Evolutionary conservation across 2,113 vertebrate genomes (phyloP), one percentile per base, ranked within the genome.

Genomic region (Sander lucioperca): DNA sequence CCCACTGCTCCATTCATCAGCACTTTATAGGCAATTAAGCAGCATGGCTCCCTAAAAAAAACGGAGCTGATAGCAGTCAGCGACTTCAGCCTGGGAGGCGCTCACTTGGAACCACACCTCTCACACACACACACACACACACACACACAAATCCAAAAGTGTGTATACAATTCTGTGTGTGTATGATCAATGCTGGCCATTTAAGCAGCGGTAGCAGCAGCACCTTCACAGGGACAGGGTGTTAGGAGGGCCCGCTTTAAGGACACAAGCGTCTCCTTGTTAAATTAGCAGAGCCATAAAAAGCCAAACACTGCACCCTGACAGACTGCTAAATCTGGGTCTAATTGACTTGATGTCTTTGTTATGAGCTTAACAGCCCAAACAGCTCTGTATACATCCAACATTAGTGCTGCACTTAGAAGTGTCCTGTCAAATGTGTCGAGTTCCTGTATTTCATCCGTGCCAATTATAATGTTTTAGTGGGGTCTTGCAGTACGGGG

Each of bases 1-100:
- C 82, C 75, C 76, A 47, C 74, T 54, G 48, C 75, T 86, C 79
- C 85, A 82, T 93, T 90, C 82, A 92, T 93, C 89, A 90, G 76
- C 77, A 79, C 87, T 89, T 92, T 92, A 91, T 90, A 89, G 89
- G 86, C 91, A 87, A 93, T 93, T 93, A 92, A 90, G 83, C 91
- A 91, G 90, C 76, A 74, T 8, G 79, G 57, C 68, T 90, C 61
- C 77, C 87, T 57, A 43, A 11, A 43, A 43, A 43, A 82, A 86
- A 64, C 82, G 30, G 63, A 74, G 61, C 77, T 66, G 58, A 59
- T 67, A 75, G 84, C 76, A 59, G 51, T 70, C 59, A 54, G 79
- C 69, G 25, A 62, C 77, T 80, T 72, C 73, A 45, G 71, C 57
- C 74, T n/a, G 4, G 53, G 73, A 59, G 54, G 36, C 45, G 1